Evolutionary conservation across 2,888 invertebrate genomes (phyloP).

Genomic region (Pedicia rivosa): DNA sequence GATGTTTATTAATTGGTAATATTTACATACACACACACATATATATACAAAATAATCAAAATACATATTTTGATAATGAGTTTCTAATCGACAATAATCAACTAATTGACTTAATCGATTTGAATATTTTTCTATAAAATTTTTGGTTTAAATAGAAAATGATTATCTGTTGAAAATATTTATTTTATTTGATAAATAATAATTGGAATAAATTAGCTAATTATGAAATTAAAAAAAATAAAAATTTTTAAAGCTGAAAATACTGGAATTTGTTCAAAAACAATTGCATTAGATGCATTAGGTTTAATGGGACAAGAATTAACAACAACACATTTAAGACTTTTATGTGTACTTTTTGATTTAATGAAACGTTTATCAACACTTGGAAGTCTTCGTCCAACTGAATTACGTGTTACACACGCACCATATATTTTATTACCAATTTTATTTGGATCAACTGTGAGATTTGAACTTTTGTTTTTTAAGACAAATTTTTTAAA

Average conservation of each 20-base stretch:
- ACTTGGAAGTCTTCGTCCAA: constrained; percentile 10
- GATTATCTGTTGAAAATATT: not conserved
- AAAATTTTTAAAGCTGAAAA: constrained; percentile 8
- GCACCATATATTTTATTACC: constrained; percentile 12
- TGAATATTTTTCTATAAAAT: too few relatives aligned
- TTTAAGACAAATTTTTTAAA: too few relatives aligned
- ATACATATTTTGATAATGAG: too few relatives aligned
- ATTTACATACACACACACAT: too few relatives aligned
- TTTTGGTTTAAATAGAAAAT: too few relatives aligned
- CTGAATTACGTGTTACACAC: constrained; percentile 11
- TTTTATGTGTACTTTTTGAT: constrained; percentile 10
- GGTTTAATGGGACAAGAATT: constrained; percentile 10
- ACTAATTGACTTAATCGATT: too few relatives aligned
- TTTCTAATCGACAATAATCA: too few relatives aligned
- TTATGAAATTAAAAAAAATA: not conserved
- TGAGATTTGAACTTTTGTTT: too few relatives aligned
- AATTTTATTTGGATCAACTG: constrained; percentile 9
- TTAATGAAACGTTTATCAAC: constrained; percentile 11
- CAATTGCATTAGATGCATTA: constrained; percentile 11
- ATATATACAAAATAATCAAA: too few relatives aligned
- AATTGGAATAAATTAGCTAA: not conserved
- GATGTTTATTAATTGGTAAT: constrained; percentile 9
- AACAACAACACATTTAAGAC: constrained; percentile 7
- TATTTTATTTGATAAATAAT: not conserved
- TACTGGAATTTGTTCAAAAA: constrained; percentile 8